These are phyloP conservation scores for Synaphobranchus kaupii DNA, from an alignment of 2,797 vertebrate species.

Conservation along the genomic window DNA sequence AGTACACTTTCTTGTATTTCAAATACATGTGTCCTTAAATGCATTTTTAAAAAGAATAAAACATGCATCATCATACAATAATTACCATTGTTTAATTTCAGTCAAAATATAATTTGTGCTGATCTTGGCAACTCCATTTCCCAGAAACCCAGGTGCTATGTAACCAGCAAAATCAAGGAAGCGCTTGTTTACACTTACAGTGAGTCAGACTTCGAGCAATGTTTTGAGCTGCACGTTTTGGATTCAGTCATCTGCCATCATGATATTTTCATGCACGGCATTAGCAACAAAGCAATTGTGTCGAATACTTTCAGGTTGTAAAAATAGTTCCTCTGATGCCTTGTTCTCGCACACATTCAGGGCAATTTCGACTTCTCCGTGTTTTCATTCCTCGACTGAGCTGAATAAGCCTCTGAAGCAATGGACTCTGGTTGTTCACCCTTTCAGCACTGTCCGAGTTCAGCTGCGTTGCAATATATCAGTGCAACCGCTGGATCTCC, in stretches of 20 bases:
- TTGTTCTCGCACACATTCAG: constrained; percentile 7
- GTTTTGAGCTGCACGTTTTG: background rate
- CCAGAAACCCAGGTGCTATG: background rate
- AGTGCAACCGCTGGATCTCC: constrained; percentile 79
- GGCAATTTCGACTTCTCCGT: constrained; percentile 29
- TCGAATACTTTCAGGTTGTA: background rate
- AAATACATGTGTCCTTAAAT: background rate
- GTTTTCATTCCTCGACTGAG: constrained; percentile 13
- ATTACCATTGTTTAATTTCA: background rate
- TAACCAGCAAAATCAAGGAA: background rate
- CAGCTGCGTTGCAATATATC: constrained; percentile 78
- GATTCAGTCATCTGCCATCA: background rate
- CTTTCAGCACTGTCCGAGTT: constrained; percentile 76
- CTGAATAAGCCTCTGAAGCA: constrained; percentile 55
- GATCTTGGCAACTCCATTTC: background rate
- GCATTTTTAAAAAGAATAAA: background rate
- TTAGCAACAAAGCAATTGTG: constrained; percentile 21
- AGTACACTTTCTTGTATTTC: background rate
- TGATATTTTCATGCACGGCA: constrained; percentile 19
- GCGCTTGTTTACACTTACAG: background rate
- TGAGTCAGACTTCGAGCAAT: background rate
- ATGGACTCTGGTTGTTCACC: constrained; percentile 77
- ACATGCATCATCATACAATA: background rate
- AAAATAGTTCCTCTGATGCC: background rate
- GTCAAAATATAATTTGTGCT: background rate